These are phyloP conservation scores for Steinernema hermaphroditum DNA, from an alignment of 2,888 invertebrate species.

Conservation along the genomic window DNA sequence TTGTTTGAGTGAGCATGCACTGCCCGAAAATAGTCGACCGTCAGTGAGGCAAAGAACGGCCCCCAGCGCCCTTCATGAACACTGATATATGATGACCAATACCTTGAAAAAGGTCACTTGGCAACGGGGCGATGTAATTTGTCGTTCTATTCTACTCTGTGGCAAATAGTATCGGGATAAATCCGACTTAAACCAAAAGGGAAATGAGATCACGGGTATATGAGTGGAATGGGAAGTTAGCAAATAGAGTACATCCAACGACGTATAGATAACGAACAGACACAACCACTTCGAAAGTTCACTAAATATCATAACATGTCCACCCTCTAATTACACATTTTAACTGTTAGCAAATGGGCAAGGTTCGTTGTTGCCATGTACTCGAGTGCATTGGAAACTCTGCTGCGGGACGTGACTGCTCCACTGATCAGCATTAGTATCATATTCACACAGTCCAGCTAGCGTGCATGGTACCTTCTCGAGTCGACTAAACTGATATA, in stretches of 20 bases:
- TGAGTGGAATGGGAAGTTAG: no score
- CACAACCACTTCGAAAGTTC: no score
- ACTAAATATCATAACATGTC: no score
- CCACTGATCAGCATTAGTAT: conserved; percentile 57
- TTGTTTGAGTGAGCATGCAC: not conserved
- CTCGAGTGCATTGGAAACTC: conserved; percentile 54
- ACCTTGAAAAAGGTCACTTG: not conserved
- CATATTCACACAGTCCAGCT: conserved; percentile 71
- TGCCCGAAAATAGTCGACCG: not conserved
- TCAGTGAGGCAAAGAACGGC: no score
- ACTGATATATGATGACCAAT: not conserved
- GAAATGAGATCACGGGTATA: no score
- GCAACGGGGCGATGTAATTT: not conserved
- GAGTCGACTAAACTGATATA: conserved; percentile 86
- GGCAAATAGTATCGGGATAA: conserved; percentile 12
- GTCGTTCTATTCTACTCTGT: conserved; percentile 9
- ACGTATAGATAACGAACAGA: no score
- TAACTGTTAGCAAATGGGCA: conserved; percentile 43
- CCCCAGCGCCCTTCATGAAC: not conserved
- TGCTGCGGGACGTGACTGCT: conserved; percentile 52
- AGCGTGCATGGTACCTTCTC: conserved; percentile 85
- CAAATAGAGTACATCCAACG: no score
- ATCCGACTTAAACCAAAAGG: not conserved
- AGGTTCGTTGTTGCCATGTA: conserved; percentile 49
- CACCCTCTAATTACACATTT: no score